Percentiles rank a stretch among this genome's conserved stretches.
phyloP scores from a whole-genome alignment of 2,113 vertebrate species.

The Podocnemis expansa region DNA sequence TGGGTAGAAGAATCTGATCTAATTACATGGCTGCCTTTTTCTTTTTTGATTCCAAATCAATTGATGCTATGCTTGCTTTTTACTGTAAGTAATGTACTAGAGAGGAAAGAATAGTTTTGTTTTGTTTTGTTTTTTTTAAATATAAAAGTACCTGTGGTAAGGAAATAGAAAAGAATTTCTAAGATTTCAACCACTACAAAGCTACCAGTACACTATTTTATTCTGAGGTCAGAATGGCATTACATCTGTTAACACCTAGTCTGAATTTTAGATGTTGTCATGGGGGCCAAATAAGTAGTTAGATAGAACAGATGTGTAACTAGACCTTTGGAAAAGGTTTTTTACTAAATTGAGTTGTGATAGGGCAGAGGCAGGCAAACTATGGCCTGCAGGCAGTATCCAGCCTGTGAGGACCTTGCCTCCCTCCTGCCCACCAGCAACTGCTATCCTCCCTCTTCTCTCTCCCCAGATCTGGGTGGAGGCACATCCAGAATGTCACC shows the following conservation, averaged over 20 bases:
- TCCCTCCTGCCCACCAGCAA: no score
- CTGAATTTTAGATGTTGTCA: background rate
- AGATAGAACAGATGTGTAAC: background rate
- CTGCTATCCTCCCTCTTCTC: no score
- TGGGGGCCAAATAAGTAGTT: background rate
- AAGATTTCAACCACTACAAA: background rate
- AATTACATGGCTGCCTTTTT: background rate
- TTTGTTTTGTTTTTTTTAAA: no score
- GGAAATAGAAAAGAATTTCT: background rate
- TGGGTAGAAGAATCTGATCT: background rate
- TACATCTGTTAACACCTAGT: background rate
- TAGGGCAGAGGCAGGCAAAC: no score
- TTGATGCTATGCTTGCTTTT: background rate
- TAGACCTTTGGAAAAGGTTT: fast-evolving
- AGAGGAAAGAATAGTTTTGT: background rate
- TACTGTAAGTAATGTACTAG: background rate
- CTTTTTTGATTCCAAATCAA: background rate
- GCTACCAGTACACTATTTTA: background rate
- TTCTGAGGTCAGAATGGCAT: background rate
- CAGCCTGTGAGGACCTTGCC: no score
- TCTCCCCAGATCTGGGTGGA: no score
- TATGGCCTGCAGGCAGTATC: no score
- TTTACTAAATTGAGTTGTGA: background rate
- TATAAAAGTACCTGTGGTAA: background rate
- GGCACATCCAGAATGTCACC: no score